A percentile compares a stretch with the other conserved stretches of the same genome.
Evolutionary conservation across 2,888 invertebrate genomes (phyloP).

Genomic region (Thalpophila matura): DNA sequence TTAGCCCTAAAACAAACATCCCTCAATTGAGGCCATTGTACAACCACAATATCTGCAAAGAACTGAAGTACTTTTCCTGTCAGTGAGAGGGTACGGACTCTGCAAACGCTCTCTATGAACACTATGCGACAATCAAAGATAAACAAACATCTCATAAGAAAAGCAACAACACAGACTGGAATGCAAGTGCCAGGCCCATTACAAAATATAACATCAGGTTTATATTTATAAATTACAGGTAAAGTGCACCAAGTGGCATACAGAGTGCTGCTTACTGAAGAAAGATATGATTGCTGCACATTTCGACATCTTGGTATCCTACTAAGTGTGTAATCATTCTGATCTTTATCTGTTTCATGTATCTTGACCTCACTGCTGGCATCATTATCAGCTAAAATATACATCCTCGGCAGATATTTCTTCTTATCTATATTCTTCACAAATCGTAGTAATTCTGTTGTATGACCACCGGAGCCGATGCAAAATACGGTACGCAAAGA

Average conservation of each 20-base stretch:
- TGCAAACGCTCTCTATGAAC: conserved; percentile 98
- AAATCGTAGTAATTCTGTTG: conserved; percentile 97
- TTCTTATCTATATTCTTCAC: conserved; percentile 91
- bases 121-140: conserved; percentile 94
- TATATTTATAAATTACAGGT: conserved; percentile 92
- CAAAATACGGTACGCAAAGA: conserved; percentile 91
- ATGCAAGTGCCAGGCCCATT: conserved; percentile 99
- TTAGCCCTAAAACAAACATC: conserved; percentile 92
- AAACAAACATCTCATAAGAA: conserved; percentile 93
- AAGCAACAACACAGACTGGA: conserved; percentile 95
- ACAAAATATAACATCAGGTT: conserved; percentile 96
- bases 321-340: conserved; percentile 85
- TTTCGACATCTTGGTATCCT: conserved; percentile 96
- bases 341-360: conserved; percentile 82
- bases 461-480: conserved; percentile 97
- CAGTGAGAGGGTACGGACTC: conserved; percentile 97
- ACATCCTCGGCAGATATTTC: conserved; percentile 94
- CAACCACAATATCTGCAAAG: conserved; percentile 96
- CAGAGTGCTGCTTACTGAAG: conserved; percentile 95
- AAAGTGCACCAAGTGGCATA: conserved; percentile 93
- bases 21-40: conserved; percentile 97
- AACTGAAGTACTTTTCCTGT: conserved; percentile 96
- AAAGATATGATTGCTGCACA: conserved; percentile 96
- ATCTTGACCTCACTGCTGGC: conserved; percentile 94
- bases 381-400: conserved; percentile 95